These are phyloP conservation scores for Drosophila sp. DNA, from an alignment of 1,140 invertebrate genomes.

Conservation along the genomic window DNA sequence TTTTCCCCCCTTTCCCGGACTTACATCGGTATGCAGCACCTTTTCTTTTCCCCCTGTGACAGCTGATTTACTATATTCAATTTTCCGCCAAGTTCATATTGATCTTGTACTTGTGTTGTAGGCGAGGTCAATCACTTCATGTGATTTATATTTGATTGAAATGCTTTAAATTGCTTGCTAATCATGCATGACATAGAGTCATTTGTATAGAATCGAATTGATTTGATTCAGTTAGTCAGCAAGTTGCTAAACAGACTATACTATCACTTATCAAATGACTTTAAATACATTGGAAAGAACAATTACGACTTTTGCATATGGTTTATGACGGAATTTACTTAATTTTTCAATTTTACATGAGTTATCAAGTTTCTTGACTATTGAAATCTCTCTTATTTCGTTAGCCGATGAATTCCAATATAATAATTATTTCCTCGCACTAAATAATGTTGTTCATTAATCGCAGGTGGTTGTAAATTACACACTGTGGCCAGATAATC, in stretches of 20 bases:
- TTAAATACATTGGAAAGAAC: no score
- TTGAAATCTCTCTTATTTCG: no score
- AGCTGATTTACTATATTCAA: conserved; percentile 70
- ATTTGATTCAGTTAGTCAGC: conserved; percentile 49
- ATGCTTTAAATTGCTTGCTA: conserved; percentile 77
- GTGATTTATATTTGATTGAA: conserved; percentile 81
- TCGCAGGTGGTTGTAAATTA: no score
- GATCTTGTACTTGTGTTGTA: conserved; percentile 14
- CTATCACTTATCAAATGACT: background rate
- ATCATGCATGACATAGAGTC: conserved; percentile 44
- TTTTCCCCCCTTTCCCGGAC: background rate
- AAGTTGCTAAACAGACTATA: conserved; percentile 54
- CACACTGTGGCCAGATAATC: no score
- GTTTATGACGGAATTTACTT: no score
- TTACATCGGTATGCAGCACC: background rate
- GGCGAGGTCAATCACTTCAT: conserved; percentile 32
- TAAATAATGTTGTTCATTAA: no score
- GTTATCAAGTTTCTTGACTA: no score
- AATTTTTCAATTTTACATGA: no score
- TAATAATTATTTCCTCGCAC: no score
- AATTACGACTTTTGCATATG: no score
- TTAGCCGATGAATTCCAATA: no score
- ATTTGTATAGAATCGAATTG: conserved; percentile 61
- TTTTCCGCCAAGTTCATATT: conserved; percentile 52
- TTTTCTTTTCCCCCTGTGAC: background rate